Evolutionary conservation across 2,797 vertebrate species (phyloP).

Genomic region (Columba guinea): DNA sequence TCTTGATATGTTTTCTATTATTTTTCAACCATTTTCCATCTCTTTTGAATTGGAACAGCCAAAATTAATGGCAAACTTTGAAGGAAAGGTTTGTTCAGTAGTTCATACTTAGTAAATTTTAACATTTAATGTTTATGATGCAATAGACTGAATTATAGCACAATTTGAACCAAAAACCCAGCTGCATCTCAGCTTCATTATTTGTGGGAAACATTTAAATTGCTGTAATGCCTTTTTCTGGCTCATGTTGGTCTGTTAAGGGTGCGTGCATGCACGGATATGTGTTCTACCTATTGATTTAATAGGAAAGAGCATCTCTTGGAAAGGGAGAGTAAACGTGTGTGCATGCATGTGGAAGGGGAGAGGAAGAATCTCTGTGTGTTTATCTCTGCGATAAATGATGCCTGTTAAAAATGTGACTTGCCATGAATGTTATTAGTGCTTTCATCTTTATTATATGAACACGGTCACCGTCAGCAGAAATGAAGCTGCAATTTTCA

Average conservation of each 20-base stretch:
- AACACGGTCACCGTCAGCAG: slow-evolving; percentile 4
- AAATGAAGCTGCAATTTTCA: background rate
- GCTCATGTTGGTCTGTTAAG: background rate
- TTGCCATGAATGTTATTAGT: background rate
- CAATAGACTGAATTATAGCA: slow-evolving; percentile 36
- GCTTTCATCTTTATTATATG: slow-evolving; percentile 11
- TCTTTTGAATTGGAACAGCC: slow-evolving; percentile 36
- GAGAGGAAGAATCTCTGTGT: background rate
- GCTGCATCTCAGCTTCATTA: background rate
- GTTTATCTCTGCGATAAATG: slow-evolving; percentile 41
- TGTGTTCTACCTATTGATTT: slow-evolving; percentile 47
- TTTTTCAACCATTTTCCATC: slow-evolving; percentile 32
- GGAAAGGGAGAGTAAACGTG: slow-evolving; percentile 17
- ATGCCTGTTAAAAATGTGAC: slow-evolving; percentile 37
- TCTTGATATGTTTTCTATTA: slow-evolving; percentile 16
- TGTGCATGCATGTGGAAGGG: slow-evolving; percentile 58
- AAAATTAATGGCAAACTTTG: slow-evolving; percentile 79
- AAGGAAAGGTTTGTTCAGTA: slow-evolving; percentile 75
- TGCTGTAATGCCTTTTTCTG: background rate
- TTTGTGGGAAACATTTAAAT: background rate
- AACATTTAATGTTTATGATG: slow-evolving; percentile 79
- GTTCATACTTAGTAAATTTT: slow-evolving; percentile 78
- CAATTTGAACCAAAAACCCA: slow-evolving; percentile 41
- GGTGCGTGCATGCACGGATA: background rate
- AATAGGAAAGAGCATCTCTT: slow-evolving; percentile 46